phyloP scores from a whole-genome alignment of 2,797 vertebrate species.

The Halcyon smyrnensis region DNA sequence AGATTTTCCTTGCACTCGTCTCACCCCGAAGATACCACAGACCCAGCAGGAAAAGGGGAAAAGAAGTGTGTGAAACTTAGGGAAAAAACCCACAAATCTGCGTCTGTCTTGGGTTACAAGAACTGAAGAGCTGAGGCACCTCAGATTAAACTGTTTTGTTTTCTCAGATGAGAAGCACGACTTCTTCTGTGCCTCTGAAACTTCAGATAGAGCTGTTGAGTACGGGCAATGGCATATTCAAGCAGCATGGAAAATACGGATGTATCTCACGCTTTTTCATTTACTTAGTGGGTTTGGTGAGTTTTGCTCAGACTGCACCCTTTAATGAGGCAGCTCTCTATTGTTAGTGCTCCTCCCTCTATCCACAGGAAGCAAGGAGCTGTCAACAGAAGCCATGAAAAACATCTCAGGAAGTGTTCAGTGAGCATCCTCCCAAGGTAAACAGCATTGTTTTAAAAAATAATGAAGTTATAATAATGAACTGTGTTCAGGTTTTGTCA shows the following conservation, averaged over 20 bases:
- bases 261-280: background rate
- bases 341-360: background rate
- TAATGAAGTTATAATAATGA: background rate
- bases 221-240: background rate
- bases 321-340: background rate
- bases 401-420: background rate
- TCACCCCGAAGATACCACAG: background rate
- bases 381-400: background rate
- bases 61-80: background rate
- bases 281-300: conserved; percentile 13
- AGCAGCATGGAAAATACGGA: background rate
- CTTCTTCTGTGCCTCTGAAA: background rate
- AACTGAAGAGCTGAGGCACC: background rate
- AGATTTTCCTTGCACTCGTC: background rate
- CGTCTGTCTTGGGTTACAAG: background rate
- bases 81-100: background rate
- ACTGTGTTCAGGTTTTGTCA: background rate
- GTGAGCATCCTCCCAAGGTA: conserved; percentile 18
- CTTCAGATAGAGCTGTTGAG: background rate
- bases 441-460: conserved; percentile 20
- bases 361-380: background rate
- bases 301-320: background rate
- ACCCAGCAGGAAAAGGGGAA: background rate
- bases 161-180: background rate
- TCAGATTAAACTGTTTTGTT: background rate